A percentile compares a stretch with the other conserved stretches of the same genome.
These are phyloP conservation scores for Nymphicus hollandicus DNA, from an alignment of 2,113 vertebrate genomes.

Conservation along the genomic window DNA sequence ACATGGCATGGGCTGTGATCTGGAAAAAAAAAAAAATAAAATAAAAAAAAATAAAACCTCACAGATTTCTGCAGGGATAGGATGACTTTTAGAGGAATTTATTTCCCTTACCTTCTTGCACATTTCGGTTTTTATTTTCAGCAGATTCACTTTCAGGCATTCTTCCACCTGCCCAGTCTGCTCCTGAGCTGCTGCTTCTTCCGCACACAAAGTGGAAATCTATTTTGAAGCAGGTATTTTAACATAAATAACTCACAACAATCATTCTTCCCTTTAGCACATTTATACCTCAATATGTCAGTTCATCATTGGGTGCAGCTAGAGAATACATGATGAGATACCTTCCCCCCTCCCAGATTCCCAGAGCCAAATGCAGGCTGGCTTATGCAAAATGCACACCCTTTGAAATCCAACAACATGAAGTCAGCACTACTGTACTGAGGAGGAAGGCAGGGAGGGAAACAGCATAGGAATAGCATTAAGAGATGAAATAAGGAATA, in stretches of 20 bases:
- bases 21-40: background rate
- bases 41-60: no score
- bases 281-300: background rate
- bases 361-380: background rate
- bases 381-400: background rate
- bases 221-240: slow-evolving; percentile 56
- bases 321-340: background rate
- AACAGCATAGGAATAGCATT: background rate
- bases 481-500: background rate
- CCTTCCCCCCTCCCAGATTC: background rate
- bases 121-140: slow-evolving; percentile 88
- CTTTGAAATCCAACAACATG: background rate
- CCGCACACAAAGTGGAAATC: slow-evolving; percentile 90
- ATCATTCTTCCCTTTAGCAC: background rate
- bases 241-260: background rate
- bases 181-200: slow-evolving; percentile 96
- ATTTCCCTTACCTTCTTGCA: slow-evolving; percentile 88
- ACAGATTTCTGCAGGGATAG: background rate
- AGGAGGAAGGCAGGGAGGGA: background rate
- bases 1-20: background rate
- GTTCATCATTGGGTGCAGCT: background rate
- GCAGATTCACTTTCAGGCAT: slow-evolving; percentile 94
- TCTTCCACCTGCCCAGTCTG: slow-evolving; percentile 98
- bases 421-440: background rate
- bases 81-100: background rate